phyloP scores from a whole-genome alignment of 2,797 vertebrate species.

The Limosa lapponica region DNA sequence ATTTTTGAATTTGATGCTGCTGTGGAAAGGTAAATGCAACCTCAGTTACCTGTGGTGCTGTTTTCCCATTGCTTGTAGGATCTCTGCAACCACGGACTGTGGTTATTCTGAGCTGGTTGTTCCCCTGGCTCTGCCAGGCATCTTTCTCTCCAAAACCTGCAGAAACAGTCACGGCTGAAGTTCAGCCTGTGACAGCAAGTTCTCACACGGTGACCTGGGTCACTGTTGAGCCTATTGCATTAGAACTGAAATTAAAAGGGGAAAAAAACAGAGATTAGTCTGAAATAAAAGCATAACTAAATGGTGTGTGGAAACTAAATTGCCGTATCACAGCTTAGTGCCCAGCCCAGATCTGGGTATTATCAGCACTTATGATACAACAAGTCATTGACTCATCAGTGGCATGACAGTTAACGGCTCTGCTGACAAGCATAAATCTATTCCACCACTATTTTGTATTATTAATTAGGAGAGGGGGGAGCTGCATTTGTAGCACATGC shows the following conservation, averaged over 20 bases:
- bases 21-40: neutral
- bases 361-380: conserved; percentile 64
- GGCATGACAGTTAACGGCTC: conserved; percentile 59
- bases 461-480: conserved; percentile 65
- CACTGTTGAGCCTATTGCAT: neutral
- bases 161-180: neutral
- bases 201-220: conserved; percentile 10
- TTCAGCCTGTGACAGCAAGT: neutral
- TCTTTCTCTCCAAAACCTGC: neutral
- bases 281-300: conserved; percentile 59
- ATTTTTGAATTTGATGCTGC: neutral
- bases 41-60: neutral
- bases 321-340: conserved; percentile 46
- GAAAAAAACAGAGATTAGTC: conserved; percentile 29
- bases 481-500: neutral
- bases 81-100: neutral
- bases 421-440: conserved; percentile 72
- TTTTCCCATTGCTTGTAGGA: neutral
- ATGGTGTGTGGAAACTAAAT: conserved; percentile 69
- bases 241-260: neutral
- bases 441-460: conserved; percentile 39
- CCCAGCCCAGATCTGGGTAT: conserved; percentile 48
- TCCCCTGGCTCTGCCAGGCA: neutral
- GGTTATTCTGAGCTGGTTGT: neutral
- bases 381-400: conserved; percentile 73